Base-by-base conservation (phyloP, 2,797 vertebrate species). In the Amblyopsis hoosieri region DNA sequence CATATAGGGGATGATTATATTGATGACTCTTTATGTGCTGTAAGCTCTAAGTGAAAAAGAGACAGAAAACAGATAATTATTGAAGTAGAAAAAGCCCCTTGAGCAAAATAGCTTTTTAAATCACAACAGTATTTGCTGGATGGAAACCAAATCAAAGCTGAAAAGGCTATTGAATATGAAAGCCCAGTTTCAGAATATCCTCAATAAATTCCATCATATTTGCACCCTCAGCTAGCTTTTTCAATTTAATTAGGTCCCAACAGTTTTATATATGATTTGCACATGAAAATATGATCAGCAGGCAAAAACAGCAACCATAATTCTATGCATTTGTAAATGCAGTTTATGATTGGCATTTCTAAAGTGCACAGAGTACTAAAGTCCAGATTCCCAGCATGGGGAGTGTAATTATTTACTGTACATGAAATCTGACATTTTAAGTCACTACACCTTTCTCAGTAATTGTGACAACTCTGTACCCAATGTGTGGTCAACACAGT, bases 1-100 rank as follows among this genome's bases (percentile, higher is more conserved):
- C 82, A 80, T 72, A 83, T 72, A 83, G 81, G 80, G 70, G 71
- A 76, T 60, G 75, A 81, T 70, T 74, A 80, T 83, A 81, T 89
- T 66, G 80, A 85, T 53, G 51, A 64, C 65, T 76, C 75, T 85
- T 82, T 80, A 79, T 84, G 79, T 29, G 55, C 68, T 48, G 66
- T 63, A 45, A 46, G 65, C 80, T 65, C 42, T 71, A 64, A 82
- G 72, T 77, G 65, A 74, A 74, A 78, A 66, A 75, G 63, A 75
- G 78, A 83, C 66, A 45, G 79, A 79, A 80, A 71, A 66, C 75
- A 77, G 37, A 29, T 52, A 15, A 55, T 54, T 49, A 58, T 33
- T 15, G 57, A 13, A 60, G 19, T 71, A 51, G 56, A 66, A 78
- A 52, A 62, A 61, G 54, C 58, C 66, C 23, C 48, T 66, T 67